Percentiles rank a stretch among this genome's conserved stretches.
Conservation (phyloP, 2,113 vertebrate genomes). For the Alosa alosa region DNA sequence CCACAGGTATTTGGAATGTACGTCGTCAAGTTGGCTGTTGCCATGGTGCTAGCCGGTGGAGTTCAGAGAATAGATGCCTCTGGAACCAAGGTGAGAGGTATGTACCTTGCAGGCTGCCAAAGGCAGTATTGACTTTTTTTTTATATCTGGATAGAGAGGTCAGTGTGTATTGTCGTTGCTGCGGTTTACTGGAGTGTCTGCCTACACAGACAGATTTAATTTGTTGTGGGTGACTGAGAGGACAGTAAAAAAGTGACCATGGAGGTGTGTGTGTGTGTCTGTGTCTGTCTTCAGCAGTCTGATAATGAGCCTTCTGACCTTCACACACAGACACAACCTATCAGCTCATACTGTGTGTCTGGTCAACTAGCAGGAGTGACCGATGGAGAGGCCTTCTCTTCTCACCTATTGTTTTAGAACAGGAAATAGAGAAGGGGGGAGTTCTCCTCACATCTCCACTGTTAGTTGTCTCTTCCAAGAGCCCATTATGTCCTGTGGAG, state of each 20-base stretch:
- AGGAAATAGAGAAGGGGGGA: neutral
- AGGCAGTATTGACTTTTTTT: neutral
- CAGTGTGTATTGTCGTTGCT: neutral
- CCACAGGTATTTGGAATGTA: slow-evolving; percentile 97
- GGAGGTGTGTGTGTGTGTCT: neutral
- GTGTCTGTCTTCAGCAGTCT: neutral
- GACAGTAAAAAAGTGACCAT: neutral
- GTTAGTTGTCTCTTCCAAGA: neutral
- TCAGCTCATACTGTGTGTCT: neutral
- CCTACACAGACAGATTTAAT: neutral
- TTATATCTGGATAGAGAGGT: neutral
- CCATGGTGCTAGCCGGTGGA: slow-evolving; percentile 92
- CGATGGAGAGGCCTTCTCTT: neutral
- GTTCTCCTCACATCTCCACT: neutral
- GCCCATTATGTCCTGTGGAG: neutral
- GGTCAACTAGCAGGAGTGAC: neutral
- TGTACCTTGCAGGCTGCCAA: neutral
- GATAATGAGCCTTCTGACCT: neutral
- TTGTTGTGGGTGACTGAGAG: neutral
- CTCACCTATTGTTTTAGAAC: neutral
- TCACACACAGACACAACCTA: neutral
- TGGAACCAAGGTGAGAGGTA: slow-evolving; percentile 89
- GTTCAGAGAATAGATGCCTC: slow-evolving; percentile 90
- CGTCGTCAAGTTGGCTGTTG: slow-evolving; percentile 89
- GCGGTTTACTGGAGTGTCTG: neutral